A percentile compares a stretch with the other conserved stretches of the same genome.
Conservation (phyloP, 2,797 vertebrate species). For the Macrochelys suwanniensis region DNA sequence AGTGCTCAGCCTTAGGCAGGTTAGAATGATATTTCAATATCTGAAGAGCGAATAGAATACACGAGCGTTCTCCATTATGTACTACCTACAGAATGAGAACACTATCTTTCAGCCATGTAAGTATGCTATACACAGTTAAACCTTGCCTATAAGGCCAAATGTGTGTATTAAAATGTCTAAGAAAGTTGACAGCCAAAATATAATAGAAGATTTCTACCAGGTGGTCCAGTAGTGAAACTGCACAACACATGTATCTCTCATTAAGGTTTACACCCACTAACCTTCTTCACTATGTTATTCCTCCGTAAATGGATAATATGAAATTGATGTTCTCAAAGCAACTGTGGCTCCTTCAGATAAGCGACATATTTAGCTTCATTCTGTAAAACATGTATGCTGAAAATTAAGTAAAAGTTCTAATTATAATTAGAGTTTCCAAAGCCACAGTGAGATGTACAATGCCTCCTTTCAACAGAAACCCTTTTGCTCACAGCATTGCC, state of each 20-base stretch:
- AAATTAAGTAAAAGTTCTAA: background rate
- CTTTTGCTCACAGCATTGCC: background rate
- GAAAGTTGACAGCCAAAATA: background rate
- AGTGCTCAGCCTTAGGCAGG: background rate
- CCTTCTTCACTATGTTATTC: accelerated
- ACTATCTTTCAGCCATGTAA: accelerated
- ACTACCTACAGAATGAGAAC: accelerated
- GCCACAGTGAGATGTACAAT: background rate
- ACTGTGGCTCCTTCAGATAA: background rate
- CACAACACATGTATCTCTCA: background rate
- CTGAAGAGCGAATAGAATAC: accelerated
- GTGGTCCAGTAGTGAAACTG: background rate
- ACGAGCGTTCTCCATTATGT: accelerated
- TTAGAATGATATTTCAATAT: accelerated
- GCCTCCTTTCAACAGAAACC: background rate
- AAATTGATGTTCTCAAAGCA: background rate
- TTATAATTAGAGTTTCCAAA: background rate
- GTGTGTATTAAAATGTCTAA: background rate
- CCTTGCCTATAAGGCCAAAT: background rate
- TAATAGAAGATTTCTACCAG: background rate
- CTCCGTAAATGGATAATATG: accelerated
- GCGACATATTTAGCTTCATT: background rate
- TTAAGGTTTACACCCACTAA: background rate
- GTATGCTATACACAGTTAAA: background rate
- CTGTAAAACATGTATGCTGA: too few relatives aligned